Conservation (phyloP, 2,888 invertebrate genomes). For the Calameuta pallipes region DNA sequence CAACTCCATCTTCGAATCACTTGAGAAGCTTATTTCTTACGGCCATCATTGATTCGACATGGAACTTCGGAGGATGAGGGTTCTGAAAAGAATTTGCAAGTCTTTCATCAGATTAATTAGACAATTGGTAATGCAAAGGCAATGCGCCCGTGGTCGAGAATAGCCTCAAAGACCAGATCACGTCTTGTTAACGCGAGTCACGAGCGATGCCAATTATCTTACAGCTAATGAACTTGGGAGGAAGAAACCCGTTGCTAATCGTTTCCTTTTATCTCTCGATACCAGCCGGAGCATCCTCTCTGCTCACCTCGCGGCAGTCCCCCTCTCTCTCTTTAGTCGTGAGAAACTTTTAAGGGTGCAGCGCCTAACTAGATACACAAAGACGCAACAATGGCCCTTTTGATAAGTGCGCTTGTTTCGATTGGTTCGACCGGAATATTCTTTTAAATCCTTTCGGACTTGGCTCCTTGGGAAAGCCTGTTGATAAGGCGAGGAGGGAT, state of each 20-base stretch:
- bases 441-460: not conserved
- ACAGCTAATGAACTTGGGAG: slow-evolving; percentile 30
- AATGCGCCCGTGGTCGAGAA: slow-evolving; percentile 17
- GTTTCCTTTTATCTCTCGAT: not conserved
- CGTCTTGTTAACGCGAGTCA: slow-evolving; percentile 30
- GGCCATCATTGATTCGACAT: too few species aligned
- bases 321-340: too few species aligned
- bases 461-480: not conserved
- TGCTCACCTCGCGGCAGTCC: too few species aligned
- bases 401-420: not conserved
- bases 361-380: too few species aligned
- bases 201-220: slow-evolving; percentile 31
- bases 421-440: not conserved
- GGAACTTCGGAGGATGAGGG: too few species aligned
- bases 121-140: slow-evolving; percentile 8
- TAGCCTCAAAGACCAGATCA: slow-evolving; percentile 30
- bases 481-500: slow-evolving; percentile 1
- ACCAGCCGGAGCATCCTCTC: not conserved
- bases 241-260: slow-evolving; percentile 8
- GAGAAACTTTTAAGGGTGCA: too few species aligned
- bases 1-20: too few species aligned
- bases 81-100: slow-evolving; percentile 14
- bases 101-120: slow-evolving; percentile 7
- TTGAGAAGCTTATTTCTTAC: too few species aligned
- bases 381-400: too few species aligned